Percentiles rank a stretch among this genome's conserved stretches.
Conservation (phyloP, 2,888 invertebrate genomes). For the Epinotia demarniana region DNA sequence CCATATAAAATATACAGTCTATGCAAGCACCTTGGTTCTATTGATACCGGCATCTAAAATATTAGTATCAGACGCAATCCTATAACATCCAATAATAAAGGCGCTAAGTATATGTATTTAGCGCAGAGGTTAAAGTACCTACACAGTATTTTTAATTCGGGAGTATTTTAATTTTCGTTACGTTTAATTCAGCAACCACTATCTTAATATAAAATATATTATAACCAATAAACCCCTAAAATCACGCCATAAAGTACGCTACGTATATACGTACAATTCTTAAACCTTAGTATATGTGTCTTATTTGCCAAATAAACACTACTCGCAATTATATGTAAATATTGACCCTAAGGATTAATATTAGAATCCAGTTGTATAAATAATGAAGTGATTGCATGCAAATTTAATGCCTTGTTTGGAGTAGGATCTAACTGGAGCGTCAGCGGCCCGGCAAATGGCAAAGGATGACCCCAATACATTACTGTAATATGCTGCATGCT, state of each 20-base stretch:
- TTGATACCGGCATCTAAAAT: too few relatives aligned
- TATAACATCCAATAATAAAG: background rate
- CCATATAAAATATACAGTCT: background rate
- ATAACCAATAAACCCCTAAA: too few relatives aligned
- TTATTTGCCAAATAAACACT: constrained; percentile 25
- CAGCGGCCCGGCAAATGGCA: constrained; percentile 15
- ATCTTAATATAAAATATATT: too few relatives aligned
- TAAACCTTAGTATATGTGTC: background rate
- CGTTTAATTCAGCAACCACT: too few relatives aligned
- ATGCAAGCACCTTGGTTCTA: too few relatives aligned
- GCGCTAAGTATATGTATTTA: too few relatives aligned
- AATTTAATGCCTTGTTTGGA: constrained; percentile 29
- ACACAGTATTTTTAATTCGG: too few relatives aligned
- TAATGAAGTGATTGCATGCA: constrained; percentile 35
- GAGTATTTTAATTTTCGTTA: too few relatives aligned
- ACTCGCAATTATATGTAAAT: constrained; percentile 21
- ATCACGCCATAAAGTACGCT: too few relatives aligned
- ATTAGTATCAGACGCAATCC: too few relatives aligned
- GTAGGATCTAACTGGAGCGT: constrained; percentile 32
- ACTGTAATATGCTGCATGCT: constrained; percentile 5
- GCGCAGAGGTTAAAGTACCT: too few relatives aligned
- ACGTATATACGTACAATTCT: too few relatives aligned
- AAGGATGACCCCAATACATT: constrained; percentile 32
- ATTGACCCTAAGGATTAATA: constrained; percentile 20
- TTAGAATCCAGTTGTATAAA: constrained; percentile 18